These are phyloP conservation scores for Mycetomoellerius zeteki DNA, from an alignment of 1,140 invertebrate genomes.

Conservation along the genomic window DNA sequence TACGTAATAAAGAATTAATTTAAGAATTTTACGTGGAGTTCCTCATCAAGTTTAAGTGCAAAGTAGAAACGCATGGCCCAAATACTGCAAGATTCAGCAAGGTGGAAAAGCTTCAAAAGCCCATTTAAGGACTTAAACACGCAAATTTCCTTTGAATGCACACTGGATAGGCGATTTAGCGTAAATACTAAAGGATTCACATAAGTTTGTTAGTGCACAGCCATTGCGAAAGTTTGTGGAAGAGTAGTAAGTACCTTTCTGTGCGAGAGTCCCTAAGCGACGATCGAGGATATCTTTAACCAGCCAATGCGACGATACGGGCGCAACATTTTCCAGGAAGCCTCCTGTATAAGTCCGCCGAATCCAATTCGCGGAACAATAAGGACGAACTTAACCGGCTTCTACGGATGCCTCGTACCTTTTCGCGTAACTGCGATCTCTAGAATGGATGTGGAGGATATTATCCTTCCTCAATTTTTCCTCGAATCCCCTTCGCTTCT, in stretches of 20 bases:
- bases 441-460: constrained; percentile 60
- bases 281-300: constrained; percentile 45
- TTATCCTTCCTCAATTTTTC: constrained; percentile 57
- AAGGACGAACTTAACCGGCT: constrained; percentile 65
- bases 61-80: neutral
- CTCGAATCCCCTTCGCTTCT: constrained; percentile 25
- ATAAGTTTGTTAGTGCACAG: constrained; percentile 54
- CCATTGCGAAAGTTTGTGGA: constrained; percentile 29
- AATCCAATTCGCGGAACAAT: constrained; percentile 76
- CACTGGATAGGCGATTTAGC: constrained; percentile 33
- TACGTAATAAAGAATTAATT: constrained; percentile 14
- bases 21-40: neutral
- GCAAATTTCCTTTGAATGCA: constrained; percentile 47
- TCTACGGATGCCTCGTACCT: constrained; percentile 16
- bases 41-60: neutral
- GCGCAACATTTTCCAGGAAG: constrained; percentile 57
- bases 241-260: constrained; percentile 31
- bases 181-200: constrained; percentile 63
- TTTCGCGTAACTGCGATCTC: constrained; percentile 49
- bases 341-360: constrained; percentile 39
- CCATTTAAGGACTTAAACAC: constrained; percentile 35
- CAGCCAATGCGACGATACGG: constrained; percentile 35
- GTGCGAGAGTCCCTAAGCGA: constrained; percentile 33
- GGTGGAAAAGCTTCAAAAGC: constrained; percentile 52
- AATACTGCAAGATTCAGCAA: constrained; percentile 18